These are phyloP conservation scores for Palythoa grandiflora DNA, from an alignment of 92 coral and sea anemone species.

Conservation along the genomic window DNA sequence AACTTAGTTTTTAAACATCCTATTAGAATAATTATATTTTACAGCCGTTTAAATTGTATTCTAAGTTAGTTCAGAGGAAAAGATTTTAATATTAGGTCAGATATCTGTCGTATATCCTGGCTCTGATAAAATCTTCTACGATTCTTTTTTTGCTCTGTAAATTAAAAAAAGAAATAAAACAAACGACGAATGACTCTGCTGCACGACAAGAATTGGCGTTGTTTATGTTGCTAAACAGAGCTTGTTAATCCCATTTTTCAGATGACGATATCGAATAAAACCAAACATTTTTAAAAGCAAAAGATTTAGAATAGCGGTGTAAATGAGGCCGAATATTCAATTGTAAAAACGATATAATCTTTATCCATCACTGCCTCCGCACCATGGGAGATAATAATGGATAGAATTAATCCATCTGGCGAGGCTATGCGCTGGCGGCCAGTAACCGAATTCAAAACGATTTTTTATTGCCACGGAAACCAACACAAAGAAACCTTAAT, in stretches of 20 bases:
- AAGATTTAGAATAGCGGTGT: too few relatives aligned
- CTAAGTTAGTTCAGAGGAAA: not conserved
- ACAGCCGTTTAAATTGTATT: not conserved
- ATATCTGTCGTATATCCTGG: too few relatives aligned
- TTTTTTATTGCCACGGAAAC: too few relatives aligned
- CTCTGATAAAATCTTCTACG: not conserved
- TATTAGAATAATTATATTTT: not conserved
- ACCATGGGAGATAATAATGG: too few relatives aligned
- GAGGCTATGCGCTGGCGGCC: too few relatives aligned
- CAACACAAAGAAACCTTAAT: too few relatives aligned
- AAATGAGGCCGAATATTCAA: too few relatives aligned
- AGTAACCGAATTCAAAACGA: too few relatives aligned
- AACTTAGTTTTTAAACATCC: not conserved
- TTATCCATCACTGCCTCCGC: too few relatives aligned
- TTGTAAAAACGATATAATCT: too few relatives aligned
- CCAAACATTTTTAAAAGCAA: slow-evolving; percentile 15
- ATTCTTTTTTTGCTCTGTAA: not conserved
- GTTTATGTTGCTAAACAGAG: not conserved
- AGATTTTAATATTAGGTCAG: too few relatives aligned
- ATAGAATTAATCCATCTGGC: too few relatives aligned
- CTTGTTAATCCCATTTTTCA: not conserved
- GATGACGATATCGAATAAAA: not conserved
- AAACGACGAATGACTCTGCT: not conserved
- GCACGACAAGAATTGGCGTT: not conserved
- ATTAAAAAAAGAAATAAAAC: not conserved